These are phyloP conservation scores for Taenioides sp. DNA, from an alignment of 2,797 vertebrate genomes.

Conservation along the genomic window DNA sequence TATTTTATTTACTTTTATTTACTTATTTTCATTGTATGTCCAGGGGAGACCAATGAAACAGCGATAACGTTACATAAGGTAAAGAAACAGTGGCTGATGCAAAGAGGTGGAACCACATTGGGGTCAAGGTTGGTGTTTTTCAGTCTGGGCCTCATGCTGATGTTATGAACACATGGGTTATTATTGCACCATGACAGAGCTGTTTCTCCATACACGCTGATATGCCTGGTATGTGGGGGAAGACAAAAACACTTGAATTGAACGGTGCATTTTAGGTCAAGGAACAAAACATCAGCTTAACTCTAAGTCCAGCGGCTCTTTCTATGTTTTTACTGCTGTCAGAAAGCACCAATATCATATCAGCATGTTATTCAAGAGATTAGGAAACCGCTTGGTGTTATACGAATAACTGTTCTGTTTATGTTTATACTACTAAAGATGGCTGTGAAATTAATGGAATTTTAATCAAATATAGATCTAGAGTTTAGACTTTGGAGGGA, in stretches of 20 bases:
- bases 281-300: conserved; percentile 7
- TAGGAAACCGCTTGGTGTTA: neutral
- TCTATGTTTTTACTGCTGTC: neutral
- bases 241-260: conserved; percentile 7
- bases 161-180: conserved; percentile 23
- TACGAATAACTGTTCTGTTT: neutral
- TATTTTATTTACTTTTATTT: too few relatives aligned
- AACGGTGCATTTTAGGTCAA: conserved; percentile 8
- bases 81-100: conserved; percentile 57
- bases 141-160: conserved; percentile 26
- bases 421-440: neutral
- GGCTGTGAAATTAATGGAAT: neutral
- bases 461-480: neutral
- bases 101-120: conserved; percentile 25
- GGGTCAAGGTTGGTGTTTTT: conserved; percentile 51
- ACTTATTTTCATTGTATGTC: conserved; percentile 25
- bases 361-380: neutral
- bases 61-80: conserved; percentile 43
- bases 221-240: neutral
- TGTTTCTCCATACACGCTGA: neutral
- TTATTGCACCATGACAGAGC: conserved; percentile 19
- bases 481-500: too few relatives aligned
- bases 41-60: conserved; percentile 30
- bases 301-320: neutral
- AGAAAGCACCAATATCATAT: neutral